Evolutionary conservation across 1,140 invertebrate species (phyloP), one percentile per base, ranked within the genome.

Genomic region (Pantala flavescens): DNA sequence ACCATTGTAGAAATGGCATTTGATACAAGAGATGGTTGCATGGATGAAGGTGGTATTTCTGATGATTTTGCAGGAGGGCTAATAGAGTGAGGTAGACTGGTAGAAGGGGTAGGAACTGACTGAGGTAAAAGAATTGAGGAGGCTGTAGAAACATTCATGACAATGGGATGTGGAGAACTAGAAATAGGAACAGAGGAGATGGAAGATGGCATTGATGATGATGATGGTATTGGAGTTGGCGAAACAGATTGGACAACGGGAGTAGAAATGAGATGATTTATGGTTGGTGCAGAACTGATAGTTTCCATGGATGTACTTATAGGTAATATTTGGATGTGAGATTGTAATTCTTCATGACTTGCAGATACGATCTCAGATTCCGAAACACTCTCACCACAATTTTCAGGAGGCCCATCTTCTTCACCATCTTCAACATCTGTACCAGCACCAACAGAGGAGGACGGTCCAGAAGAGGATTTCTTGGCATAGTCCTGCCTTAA

Each of bases 401-500:
- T 79, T 42, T 77, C 76, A 10, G 24, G 14, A n/a, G 70, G 70
- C n/a, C 70, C 73, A n/a, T 77, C 73, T 24, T 78, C 78, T 14
- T 81, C 79, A 19, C 77, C 78, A 10, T 79, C 80, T 42, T 79
- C 77, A 14, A 74, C 70, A 21, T 84, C 83, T 7, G 82, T 79
- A 24, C 82, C 80, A 70, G 76, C 74, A 73, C 80, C 80, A 16
- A 76, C 73, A 7, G 78, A 76, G 49, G 74, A 83, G 36, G 82
- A 81, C 74, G 84, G 82, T 80, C 80, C 82, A 79, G 82, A 82
- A 78, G 84, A 85, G 12, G 87, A 87, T 80, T 90, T 90, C 77
- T 88, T 88, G 16, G 87, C 87, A 76, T 89, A 81, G 74, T 86
- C 87, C 84, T 91, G 86, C 73, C 91, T 82, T 19, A 93, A 81